phyloP scores from a whole-genome alignment of 2,113 vertebrate genomes.

The Nematolebias whitei region DNA sequence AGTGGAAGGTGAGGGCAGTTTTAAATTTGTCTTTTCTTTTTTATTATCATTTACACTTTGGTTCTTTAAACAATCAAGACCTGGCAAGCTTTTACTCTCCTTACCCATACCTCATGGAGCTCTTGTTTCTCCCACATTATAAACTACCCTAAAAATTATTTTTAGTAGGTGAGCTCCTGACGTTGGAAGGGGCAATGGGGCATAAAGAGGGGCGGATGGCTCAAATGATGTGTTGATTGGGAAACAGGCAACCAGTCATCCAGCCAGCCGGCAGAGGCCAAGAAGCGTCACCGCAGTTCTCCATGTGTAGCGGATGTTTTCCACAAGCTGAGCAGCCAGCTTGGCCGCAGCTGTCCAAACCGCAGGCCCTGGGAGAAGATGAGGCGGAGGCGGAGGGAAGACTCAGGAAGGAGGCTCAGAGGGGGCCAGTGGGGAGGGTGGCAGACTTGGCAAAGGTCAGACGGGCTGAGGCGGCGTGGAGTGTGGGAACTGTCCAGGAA shows the following conservation, averaged over 20 bases:
- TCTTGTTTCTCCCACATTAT: slow-evolving; percentile 5
- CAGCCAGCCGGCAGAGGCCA: slow-evolving; percentile 65
- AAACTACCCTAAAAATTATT: slow-evolving; percentile 14
- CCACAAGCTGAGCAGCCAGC: slow-evolving; percentile 87
- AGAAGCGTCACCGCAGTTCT: slow-evolving; percentile 71
- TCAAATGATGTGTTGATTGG: slow-evolving; percentile 55
- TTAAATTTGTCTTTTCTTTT: neutral
- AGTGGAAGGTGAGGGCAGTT: neutral
- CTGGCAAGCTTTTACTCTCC: neutral
- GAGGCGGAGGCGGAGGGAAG: slow-evolving; percentile 53
- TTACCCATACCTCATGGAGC: neutral
- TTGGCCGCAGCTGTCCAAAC: slow-evolving; percentile 86
- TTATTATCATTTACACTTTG: neutral
- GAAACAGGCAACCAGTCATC: slow-evolving; percentile 52
- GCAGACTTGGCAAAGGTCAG: slow-evolving; percentile 83
- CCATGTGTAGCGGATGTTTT: slow-evolving; percentile 93
- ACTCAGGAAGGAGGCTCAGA: slow-evolving; percentile 54
- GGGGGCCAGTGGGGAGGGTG: slow-evolving; percentile 64
- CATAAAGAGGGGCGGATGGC: slow-evolving; percentile 23
- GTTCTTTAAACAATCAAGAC: neutral
- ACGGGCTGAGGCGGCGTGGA: slow-evolving; percentile 80
- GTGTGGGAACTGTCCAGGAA: slow-evolving; percentile 84
- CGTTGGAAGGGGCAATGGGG: slow-evolving; percentile 18
- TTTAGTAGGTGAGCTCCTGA: slow-evolving; percentile 67
- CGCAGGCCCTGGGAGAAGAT: slow-evolving; percentile 80